A percentile compares a stretch with the other conserved stretches of the same genome.
phyloP scores from a whole-genome alignment of 1,140 invertebrate species.

The Heterodera schachtii region DNA sequence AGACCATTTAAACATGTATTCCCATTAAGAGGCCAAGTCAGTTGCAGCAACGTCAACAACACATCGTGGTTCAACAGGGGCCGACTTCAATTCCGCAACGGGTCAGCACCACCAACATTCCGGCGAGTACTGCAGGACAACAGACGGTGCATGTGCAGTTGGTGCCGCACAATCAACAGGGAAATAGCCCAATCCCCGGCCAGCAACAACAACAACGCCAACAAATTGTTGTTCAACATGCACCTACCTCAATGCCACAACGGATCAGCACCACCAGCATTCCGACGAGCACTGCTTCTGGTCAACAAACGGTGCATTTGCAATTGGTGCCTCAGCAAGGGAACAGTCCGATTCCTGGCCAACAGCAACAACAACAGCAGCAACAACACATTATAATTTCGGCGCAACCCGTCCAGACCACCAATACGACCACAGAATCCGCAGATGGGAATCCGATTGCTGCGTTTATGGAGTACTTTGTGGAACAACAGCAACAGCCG shows the following conservation, averaged over 20 bases:
- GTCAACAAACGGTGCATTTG: slow-evolving; percentile 28
- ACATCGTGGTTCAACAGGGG: slow-evolving; percentile 10
- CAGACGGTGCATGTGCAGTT: slow-evolving; percentile 27
- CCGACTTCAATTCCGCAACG: slow-evolving; percentile 22
- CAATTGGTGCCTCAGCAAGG: slow-evolving; percentile 17
- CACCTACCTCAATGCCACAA: too few species aligned
- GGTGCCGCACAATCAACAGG: neutral
- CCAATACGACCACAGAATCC: slow-evolving; percentile 26
- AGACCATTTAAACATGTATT: too few species aligned
- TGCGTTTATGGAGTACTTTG: slow-evolving; percentile 48
- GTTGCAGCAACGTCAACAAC: slow-evolving; percentile 10
- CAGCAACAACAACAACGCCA: slow-evolving; percentile 14
- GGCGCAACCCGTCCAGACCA: slow-evolving; percentile 36
- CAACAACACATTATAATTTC: slow-evolving; percentile 43
- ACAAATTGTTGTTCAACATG: neutral
- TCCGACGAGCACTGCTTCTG: neutral
- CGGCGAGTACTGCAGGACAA: slow-evolving; percentile 12
- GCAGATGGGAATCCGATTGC: slow-evolving; percentile 39
- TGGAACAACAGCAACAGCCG: slow-evolving; percentile 41
- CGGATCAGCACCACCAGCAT: neutral
- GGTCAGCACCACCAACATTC: neutral
- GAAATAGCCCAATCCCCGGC: neutral
- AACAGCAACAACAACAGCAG: slow-evolving; percentile 16
- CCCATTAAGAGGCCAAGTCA: neutral
- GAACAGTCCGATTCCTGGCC: slow-evolving; percentile 13